Evolutionary conservation across 2,888 invertebrate species (phyloP), one percentile per base, ranked within the genome.

Genomic region (Galerucella calmariensis): DNA sequence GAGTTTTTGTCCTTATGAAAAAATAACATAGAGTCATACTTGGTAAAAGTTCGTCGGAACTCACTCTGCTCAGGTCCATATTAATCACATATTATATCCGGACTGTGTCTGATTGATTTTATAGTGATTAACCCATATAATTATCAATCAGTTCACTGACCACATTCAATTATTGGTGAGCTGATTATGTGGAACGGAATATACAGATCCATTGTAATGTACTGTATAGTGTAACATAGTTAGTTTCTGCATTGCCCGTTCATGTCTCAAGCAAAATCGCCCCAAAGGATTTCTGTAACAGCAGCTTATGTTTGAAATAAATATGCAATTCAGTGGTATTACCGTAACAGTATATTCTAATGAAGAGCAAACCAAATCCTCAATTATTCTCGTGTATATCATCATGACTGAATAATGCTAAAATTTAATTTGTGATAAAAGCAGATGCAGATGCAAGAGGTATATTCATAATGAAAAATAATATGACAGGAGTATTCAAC

Each of bases 61-160:
- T 69, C 72, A 56, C 58, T 67, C 46, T 62, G 70, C 73, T 65
- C 61, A 56, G 24, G n/a, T 61, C 63, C 74, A 41, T 73, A 76
- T 74, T 61, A 71, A 71, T 69, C 69, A 73, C 71, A 72, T 73
- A 74, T 74, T 72, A 63, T 71, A 69, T 76, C 74, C 75, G 72
- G 73, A 74, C 73, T 73, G 76, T 76, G 73, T 75, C 78, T 78
- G 76, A 79, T 79, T 79, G 78, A 79, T 78, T 79, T 69, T 65
- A 75, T 72, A 72, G 77, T 78, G 78, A 78, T 79, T 79, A 79
- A 78, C 79, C 78, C 75, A 78, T 79, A 78, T 79, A 79, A 79
- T 79, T 79, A 78, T 77, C 67, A 75, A 76, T 75, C 78, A 78
- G 78, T 78, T 73, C 75, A 72, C 76, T 74, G 77, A 67, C 74